These are phyloP conservation scores for Ibidorhyncha struthersii DNA, from an alignment of 2,113 vertebrate genomes.

Conservation along the genomic window DNA sequence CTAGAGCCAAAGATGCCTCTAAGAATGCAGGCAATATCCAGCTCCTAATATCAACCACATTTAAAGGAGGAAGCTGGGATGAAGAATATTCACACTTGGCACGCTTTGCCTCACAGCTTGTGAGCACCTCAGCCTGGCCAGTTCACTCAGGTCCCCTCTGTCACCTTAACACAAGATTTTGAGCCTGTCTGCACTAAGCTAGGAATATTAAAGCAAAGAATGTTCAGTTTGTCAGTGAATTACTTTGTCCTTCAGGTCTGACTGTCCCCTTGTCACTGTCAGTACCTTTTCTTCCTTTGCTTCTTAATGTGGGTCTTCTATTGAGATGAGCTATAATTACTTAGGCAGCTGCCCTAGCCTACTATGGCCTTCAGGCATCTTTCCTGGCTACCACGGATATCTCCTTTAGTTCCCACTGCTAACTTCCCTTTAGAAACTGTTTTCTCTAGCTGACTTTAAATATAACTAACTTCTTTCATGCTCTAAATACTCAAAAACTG, in stretches of 20 bases:
- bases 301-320: background rate
- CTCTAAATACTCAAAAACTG: constrained; percentile 52
- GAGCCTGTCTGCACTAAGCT: background rate
- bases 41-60: background rate
- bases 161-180: background rate
- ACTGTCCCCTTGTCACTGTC: background rate
- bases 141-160: background rate
- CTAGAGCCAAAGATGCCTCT: background rate
- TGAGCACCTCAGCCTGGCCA: background rate
- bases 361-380: constrained; percentile 18
- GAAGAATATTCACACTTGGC: background rate
- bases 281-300: background rate
- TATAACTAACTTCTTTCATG: constrained; percentile 39
- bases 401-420: constrained; percentile 16
- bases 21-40: background rate
- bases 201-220: background rate
- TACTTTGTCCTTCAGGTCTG: background rate
- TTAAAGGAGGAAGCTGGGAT: background rate
- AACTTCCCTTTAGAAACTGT: constrained; percentile 30
- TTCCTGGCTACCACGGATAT: constrained; percentile 4
- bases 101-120: background rate
- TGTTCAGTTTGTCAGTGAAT: background rate
- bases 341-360: background rate
- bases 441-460: constrained; percentile 34
- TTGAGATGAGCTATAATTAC: constrained; percentile 8